Evolutionary conservation across 2,113 vertebrate genomes (phyloP).

Genomic region (Glareola pratincola): DNA sequence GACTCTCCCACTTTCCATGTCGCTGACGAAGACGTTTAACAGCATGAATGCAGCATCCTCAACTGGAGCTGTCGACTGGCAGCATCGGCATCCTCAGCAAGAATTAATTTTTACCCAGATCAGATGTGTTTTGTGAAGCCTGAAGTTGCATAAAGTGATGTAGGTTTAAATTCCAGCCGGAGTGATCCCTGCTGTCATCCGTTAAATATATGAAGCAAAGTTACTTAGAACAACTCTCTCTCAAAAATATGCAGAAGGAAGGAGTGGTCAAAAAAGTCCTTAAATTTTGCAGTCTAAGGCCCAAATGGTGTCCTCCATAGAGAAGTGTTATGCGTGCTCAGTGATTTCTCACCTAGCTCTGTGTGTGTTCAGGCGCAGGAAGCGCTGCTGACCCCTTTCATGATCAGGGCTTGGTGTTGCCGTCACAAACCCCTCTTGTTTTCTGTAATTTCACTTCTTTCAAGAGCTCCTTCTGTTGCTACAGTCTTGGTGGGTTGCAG

Average conservation of each 20-base stretch:
- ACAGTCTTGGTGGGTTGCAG: neutral
- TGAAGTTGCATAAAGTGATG: neutral
- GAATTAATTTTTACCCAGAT: neutral
- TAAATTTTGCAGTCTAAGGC: neutral
- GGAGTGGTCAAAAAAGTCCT: neutral
- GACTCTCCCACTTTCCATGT: neutral
- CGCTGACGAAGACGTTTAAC: neutral
- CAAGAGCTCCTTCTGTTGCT: neutral
- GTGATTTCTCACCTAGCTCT: rapidly evolving
- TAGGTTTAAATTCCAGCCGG: neutral
- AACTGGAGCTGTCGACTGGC: rapidly evolving
- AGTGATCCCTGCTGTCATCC: neutral
- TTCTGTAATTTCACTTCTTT: neutral
- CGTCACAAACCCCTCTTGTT: neutral
- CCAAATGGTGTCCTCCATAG: rapidly evolving
- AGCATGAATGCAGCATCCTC: neutral
- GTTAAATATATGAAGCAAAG: rapidly evolving
- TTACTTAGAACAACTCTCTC: neutral
- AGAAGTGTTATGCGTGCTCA: neutral
- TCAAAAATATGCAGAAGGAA: neutral
- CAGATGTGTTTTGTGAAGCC: neutral
- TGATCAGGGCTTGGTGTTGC: neutral
- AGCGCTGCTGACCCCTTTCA: neutral
- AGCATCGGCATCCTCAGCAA: neutral
- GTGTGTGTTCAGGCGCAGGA: neutral